Conservation (phyloP, 53 echinoderm and acorn worm species). For the Mesocentrotus franciscanus region DNA sequence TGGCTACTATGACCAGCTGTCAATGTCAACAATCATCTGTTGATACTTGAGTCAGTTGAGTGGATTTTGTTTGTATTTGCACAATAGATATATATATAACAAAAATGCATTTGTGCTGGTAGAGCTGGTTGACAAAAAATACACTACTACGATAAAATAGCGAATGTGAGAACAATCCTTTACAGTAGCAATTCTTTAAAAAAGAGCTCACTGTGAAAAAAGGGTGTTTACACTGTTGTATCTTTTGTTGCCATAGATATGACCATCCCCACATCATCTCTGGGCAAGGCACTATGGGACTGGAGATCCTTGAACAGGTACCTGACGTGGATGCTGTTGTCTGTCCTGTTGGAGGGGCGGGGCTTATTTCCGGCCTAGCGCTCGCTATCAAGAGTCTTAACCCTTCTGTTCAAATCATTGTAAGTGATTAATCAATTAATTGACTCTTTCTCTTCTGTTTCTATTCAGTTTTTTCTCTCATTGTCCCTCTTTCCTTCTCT, state of each 20-base stretch:
- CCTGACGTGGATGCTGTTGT: slow-evolving; percentile 94
- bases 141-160: too few species aligned
- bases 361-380: slow-evolving; percentile 95
- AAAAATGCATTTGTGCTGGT: too few species aligned
- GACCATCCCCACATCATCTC: slow-evolving; percentile 97
- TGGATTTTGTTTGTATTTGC: too few species aligned
- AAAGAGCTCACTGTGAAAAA: background rate
- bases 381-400: slow-evolving; percentile 93
- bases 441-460: background rate
- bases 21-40: too few species aligned
- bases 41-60: too few species aligned
- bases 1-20: too few species aligned
- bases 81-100: too few species aligned
- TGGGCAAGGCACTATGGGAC: slow-evolving; percentile 96
- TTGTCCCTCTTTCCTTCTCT: background rate
- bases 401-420: slow-evolving; percentile 87
- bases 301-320: slow-evolving; percentile 97
- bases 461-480: background rate
- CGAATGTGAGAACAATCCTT: too few species aligned
- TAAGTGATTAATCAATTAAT: slow-evolving; percentile 67
- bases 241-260: slow-evolving; percentile 73
- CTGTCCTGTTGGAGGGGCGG: slow-evolving; percentile 96
- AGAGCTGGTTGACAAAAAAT: too few species aligned
- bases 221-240: background rate
- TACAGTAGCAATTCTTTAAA: background rate